phyloP scores from a whole-genome alignment of 1,140 invertebrate genomes.

The Onthophagus taurus region DNA sequence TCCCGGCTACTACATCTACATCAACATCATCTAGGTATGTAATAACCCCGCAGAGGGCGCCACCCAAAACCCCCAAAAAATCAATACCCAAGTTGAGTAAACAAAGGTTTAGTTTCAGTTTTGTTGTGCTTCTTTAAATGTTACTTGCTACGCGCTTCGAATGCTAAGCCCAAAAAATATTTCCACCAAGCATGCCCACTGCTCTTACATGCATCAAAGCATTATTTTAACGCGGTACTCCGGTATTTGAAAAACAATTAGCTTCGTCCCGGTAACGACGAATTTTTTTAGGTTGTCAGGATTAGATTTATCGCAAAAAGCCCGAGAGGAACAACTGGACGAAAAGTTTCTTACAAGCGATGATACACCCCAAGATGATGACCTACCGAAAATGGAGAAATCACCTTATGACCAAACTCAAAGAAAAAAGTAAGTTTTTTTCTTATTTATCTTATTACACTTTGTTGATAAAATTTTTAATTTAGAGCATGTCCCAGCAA shows the following conservation, averaged over 20 bases:
- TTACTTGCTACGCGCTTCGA: slow-evolving; percentile 7
- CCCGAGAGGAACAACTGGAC: slow-evolving; percentile 22
- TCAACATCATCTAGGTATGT: slow-evolving; percentile 19
- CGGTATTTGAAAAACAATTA: not conserved
- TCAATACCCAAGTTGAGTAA: not conserved
- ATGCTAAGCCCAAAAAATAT: slow-evolving; percentile 29
- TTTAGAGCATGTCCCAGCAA: slow-evolving; percentile 50
- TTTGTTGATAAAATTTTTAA: not conserved
- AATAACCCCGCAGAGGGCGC: not conserved
- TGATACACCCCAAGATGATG: slow-evolving; percentile 13
- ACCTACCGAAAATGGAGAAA: slow-evolving; percentile 4
- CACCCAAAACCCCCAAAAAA: no score
- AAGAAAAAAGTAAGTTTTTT: slow-evolving; percentile 31
- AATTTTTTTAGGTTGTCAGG: slow-evolving; percentile 30
- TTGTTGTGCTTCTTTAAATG: slow-evolving; percentile 1
- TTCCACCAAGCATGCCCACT: slow-evolving; percentile 26
- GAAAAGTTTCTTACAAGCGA: slow-evolving; percentile 32
- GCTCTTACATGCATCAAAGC: slow-evolving; percentile 35
- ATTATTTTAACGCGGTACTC: slow-evolving; percentile 36
- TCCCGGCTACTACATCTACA: slow-evolving; percentile 19
- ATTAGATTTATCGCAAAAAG: slow-evolving; percentile 33
- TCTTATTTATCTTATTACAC: not conserved
- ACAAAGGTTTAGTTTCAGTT: not conserved
- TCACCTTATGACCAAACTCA: slow-evolving; percentile 13
- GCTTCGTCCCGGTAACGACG: no score